phyloP scores from a whole-genome alignment of 2,888 invertebrate genomes.

The Agrenia bidenticulata region DNA sequence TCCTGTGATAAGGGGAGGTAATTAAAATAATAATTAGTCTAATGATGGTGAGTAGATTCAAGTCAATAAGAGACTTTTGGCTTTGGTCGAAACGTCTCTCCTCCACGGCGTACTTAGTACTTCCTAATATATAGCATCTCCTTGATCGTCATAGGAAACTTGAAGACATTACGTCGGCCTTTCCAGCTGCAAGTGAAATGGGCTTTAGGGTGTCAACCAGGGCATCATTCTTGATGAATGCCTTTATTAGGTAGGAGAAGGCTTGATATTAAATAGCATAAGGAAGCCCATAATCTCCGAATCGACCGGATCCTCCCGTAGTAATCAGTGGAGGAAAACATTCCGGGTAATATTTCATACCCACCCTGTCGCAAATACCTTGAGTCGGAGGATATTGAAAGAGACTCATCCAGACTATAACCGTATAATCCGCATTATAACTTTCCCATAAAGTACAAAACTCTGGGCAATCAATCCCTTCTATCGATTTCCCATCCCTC shows the following conservation, averaged over 20 bases:
- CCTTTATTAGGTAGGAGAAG: neutral
- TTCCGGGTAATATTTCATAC: conserved; percentile 5
- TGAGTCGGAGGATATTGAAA: too few relatives aligned
- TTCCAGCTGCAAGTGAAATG: neutral
- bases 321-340: conserved; percentile 1
- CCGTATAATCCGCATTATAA: too few relatives aligned
- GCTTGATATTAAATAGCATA: neutral
- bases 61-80: conserved; percentile 16
- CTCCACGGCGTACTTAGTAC: neutral
- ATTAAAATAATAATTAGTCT: conserved; percentile 52
- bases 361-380: neutral
- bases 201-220: neutral
- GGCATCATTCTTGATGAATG: conserved; percentile 5
- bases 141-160: neutral
- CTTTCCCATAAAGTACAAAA: neutral
- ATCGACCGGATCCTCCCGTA: neutral
- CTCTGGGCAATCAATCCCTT: conserved; percentile 38
- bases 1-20: conserved; percentile 44
- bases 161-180: neutral
- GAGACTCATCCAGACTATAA: too few relatives aligned
- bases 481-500: conserved; percentile 43
- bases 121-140: neutral
- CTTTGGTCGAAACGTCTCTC: neutral
- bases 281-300: conserved; percentile 1
- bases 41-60: conserved; percentile 34